phyloP scores from a whole-genome alignment of 2,888 invertebrate genomes.

The Lithophane socia region DNA sequence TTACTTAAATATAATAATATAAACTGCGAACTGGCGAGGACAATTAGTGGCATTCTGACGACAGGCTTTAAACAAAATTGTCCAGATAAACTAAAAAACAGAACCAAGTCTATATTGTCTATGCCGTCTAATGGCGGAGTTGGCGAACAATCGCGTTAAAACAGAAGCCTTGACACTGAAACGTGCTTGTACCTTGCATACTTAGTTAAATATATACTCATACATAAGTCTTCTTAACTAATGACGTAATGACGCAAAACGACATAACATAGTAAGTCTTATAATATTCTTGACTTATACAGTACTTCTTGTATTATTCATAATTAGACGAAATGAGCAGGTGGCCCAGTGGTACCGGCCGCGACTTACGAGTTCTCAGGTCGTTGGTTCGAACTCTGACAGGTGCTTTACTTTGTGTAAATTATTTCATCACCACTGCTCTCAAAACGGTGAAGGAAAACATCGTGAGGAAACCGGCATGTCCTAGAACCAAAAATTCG shows the following conservation, averaged over 20 bases:
- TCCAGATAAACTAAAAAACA: neutral
- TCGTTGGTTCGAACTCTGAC: too few relatives aligned
- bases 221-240: constrained; percentile 41
- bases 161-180: constrained; percentile 60
- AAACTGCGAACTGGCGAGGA: neutral
- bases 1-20: neutral
- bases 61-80: too few relatives aligned
- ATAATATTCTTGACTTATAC: constrained; percentile 5
- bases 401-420: too few relatives aligned
- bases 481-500: too few relatives aligned
- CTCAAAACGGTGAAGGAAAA: too few relatives aligned
- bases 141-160: constrained; percentile 32
- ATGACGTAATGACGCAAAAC: constrained; percentile 28
- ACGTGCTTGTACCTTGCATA: constrained; percentile 43
- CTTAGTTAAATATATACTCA: constrained; percentile 26
- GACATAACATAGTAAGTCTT: neutral
- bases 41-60: constrained; percentile 5
- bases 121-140: constrained; percentile 22
- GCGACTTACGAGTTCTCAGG: too few relatives aligned
- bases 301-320: neutral
- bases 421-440: too few relatives aligned
- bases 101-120: constrained; percentile 11
- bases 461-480: too few relatives aligned
- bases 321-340: neutral
- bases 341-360: too few relatives aligned